Conservation (phyloP, 2,113 vertebrate genomes). For the Turdus rufiventris region DNA sequence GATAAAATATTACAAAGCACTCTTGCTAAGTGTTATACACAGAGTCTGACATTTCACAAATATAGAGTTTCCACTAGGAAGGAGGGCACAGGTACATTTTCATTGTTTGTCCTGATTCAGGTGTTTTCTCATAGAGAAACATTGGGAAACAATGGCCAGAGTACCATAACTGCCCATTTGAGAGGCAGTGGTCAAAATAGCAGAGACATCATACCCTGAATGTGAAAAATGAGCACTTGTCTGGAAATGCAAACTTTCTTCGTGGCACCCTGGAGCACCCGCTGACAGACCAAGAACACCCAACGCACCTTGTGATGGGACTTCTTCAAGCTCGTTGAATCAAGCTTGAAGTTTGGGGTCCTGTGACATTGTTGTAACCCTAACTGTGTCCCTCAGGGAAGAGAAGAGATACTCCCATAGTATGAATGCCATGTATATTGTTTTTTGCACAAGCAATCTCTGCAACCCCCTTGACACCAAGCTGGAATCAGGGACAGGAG, state of each 20-base stretch:
- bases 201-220: neutral
- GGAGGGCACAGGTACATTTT: neutral
- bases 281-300: neutral
- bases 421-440: accelerated
- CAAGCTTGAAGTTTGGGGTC: neutral
- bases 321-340: neutral
- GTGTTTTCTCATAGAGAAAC: conserved; percentile 23
- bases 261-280: neutral
- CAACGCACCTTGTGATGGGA: neutral
- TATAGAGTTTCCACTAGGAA: neutral
- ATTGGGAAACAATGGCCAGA: neutral
- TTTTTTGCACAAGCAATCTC: neutral
- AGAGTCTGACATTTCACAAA: neutral
- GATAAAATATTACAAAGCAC: conserved; percentile 10
- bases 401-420: accelerated
- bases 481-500: neutral
- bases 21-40: neutral
- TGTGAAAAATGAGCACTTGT: neutral
- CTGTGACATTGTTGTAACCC: neutral
- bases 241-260: conserved; percentile 29
- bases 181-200: neutral
- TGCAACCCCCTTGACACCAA: neutral
- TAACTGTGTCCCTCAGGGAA: accelerated
- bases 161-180: neutral
- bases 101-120: neutral